phyloP scores from a whole-genome alignment of 2,888 invertebrate species.

The Agriopis marginaria region DNA sequence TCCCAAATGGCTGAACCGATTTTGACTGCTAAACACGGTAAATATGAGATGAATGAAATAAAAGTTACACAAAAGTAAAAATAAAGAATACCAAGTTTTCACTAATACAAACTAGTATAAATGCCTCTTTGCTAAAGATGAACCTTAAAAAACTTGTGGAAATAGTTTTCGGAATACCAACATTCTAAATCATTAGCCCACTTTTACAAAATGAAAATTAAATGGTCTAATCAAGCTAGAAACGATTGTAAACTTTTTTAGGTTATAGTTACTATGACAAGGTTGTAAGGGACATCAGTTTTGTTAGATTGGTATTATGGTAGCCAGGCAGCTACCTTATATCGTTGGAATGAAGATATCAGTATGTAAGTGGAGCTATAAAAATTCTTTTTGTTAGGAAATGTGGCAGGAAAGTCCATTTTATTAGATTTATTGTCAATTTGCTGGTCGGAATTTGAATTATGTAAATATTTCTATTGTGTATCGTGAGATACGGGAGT shows the following conservation, averaged over 20 bases:
- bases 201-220: too few relatives aligned
- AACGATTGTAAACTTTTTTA: background rate
- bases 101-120: too few relatives aligned
- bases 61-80: too few relatives aligned
- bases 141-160: too few relatives aligned
- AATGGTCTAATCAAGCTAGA: background rate
- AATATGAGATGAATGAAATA: too few relatives aligned
- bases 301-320: constrained; percentile 12
- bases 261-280: constrained; percentile 6
- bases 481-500: constrained; percentile 22
- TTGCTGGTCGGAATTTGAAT: constrained; percentile 33
- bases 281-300: background rate
- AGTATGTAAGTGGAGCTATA: constrained; percentile 39
- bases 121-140: too few relatives aligned
- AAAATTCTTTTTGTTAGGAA: constrained; percentile 38
- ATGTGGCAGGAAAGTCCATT: constrained; percentile 39
- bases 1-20: too few relatives aligned
- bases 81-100: too few relatives aligned
- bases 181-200: too few relatives aligned
- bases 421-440: constrained; percentile 45
- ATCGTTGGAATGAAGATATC: constrained; percentile 39
- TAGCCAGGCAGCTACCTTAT: constrained; percentile 33
- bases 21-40: too few relatives aligned
- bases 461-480: constrained; percentile 35
- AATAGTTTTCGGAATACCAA: too few relatives aligned